phyloP scores from a whole-genome alignment of 2,113 vertebrate species.

The Actinemys pallida region DNA sequence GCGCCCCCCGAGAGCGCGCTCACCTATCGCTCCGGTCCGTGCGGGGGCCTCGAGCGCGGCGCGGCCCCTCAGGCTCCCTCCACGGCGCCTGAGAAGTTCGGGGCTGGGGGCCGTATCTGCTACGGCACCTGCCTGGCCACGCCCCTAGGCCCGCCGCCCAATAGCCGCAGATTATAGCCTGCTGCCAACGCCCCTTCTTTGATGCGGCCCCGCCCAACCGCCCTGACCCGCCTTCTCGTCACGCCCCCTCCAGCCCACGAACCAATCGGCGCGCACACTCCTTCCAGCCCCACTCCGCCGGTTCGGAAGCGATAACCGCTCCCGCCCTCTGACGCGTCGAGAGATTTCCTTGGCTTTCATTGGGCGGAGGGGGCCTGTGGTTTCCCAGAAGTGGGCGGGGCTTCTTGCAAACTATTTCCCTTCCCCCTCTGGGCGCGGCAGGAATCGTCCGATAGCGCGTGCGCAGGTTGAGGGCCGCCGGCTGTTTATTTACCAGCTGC shows the following conservation, averaged over 20 bases:
- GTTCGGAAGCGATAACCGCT: background rate
- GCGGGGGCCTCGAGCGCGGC: background rate
- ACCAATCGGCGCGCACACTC: background rate
- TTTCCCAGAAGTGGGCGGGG: conserved; percentile 54
- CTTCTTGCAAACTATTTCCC: background rate
- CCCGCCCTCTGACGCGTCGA: background rate
- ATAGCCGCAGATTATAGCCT: rapidly evolving
- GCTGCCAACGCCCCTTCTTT: rapidly evolving
- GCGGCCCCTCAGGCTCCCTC: background rate
- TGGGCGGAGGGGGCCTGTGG: background rate
- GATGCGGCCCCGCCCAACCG: background rate
- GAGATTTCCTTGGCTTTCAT: background rate
- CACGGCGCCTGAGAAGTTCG: background rate
- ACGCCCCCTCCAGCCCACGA: background rate
- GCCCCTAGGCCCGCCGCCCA: background rate
- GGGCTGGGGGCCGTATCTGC: background rate
- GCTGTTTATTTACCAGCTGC: background rate
- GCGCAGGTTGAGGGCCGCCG: background rate
- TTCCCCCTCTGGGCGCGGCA: background rate
- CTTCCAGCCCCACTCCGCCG: background rate
- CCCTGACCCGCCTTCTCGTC: too few relatives aligned
- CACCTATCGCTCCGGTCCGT: background rate
- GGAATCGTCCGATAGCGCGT: rapidly evolving
- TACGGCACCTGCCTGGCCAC: background rate
- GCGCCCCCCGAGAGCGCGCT: too few relatives aligned